Conservation (phyloP, 35 echinoderm and acorn worm species). For the Lytechinus pictus region DNA sequence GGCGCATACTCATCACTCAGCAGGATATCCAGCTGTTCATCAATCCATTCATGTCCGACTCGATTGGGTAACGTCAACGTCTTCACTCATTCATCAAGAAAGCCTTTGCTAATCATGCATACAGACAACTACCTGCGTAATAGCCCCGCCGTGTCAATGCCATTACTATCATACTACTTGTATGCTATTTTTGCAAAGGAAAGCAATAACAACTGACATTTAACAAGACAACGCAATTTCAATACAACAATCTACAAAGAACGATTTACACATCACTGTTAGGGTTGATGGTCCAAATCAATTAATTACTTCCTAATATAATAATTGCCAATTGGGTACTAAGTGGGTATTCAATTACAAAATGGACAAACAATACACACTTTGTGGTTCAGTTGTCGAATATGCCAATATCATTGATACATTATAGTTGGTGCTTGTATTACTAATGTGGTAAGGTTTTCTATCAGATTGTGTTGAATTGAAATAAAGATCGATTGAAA, state of each 20-base stretch:
- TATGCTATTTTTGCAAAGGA: neutral
- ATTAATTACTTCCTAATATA: neutral
- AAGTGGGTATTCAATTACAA: neutral
- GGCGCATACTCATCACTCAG: neutral
- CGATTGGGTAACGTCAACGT: neutral
- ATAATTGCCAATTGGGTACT: neutral
- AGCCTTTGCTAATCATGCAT: neutral
- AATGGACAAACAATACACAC: neutral
- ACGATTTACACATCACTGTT: neutral
- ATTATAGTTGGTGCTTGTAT: neutral
- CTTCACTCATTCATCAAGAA: constrained; percentile 3
- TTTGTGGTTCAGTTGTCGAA: neutral
- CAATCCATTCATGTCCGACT: neutral
- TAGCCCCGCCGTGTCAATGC: neutral
- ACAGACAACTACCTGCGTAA: neutral
- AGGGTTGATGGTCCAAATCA: neutral
- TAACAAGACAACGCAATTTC: neutral
- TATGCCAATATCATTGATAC: neutral
- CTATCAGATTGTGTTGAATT: no score
- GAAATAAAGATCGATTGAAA: no score
- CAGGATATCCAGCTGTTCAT: neutral
- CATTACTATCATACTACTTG: neutral
- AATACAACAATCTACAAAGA: neutral
- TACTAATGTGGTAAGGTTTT: no score
- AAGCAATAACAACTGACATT: neutral